Conservation (phyloP, 2,888 invertebrate genomes). For the Asteroscopus sphinx region DNA sequence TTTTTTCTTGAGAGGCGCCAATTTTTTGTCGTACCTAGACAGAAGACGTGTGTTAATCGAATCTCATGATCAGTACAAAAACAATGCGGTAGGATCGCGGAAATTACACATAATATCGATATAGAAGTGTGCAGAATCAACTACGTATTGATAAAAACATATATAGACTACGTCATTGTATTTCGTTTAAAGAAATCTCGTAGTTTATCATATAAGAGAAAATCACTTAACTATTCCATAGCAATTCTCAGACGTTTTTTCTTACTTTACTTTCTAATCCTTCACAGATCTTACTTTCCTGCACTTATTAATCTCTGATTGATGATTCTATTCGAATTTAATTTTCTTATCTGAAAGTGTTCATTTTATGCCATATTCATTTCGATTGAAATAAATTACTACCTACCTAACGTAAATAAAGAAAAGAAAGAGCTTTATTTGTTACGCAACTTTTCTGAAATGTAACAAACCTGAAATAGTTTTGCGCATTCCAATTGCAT, state of each 20-base stretch:
- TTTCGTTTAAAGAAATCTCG: neutral
- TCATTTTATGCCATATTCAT: no score
- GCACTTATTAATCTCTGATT: slow-evolving; percentile 13
- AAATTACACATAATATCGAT: slow-evolving; percentile 30
- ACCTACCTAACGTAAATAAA: neutral
- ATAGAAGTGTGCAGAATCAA: slow-evolving; percentile 21
- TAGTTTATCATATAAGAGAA: slow-evolving; percentile 1
- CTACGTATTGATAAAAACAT: neutral
- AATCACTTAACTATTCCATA: neutral
- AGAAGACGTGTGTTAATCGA: slow-evolving; percentile 48
- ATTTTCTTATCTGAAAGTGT: no score
- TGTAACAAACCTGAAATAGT: neutral
- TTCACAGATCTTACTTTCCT: slow-evolving; percentile 9
- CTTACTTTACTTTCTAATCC: slow-evolving; percentile 28
- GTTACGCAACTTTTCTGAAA: no score
- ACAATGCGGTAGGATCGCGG: slow-evolving; percentile 46
- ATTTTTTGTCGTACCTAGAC: slow-evolving; percentile 66
- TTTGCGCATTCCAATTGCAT: neutral
- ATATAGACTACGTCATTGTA: neutral
- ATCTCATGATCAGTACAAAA: slow-evolving; percentile 54
- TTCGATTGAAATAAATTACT: no score
- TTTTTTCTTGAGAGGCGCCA: slow-evolving; percentile 79
- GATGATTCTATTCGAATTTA: slow-evolving; percentile 4
- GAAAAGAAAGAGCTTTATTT: neutral
- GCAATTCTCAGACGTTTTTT: slow-evolving; percentile 12